Base-by-base conservation (phyloP, 2,113 vertebrate genomes). In the Oceanites oceanicus region DNA sequence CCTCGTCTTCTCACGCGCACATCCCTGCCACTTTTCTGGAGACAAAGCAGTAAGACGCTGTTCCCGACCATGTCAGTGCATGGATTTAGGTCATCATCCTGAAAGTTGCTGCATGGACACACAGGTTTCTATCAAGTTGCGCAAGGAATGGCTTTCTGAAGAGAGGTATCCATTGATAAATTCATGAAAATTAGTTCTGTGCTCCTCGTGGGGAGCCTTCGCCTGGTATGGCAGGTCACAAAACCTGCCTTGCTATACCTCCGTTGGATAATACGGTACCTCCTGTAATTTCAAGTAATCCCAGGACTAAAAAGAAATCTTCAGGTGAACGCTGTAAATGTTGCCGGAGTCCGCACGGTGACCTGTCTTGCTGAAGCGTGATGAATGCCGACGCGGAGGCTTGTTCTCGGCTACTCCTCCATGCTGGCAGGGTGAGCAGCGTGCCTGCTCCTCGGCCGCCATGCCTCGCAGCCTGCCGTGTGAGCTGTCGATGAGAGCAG, bases 321-420 rank as follows among this genome's bases (percentile, higher is more conserved):
- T 67, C 7, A 25, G 8, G 23, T 72, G 58, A 38, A 25, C 0
- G 4, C 73, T 26, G 66, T 38, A 36, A 50, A 19, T 0, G 3
- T 30, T 53, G 30, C 47, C 76, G 73, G 87, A 15, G 11, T 29
- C 25, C 1, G 1, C 40, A 3, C 0, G 1, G 50, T 25, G 42
- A 27, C 50, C 47, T 58, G 65, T 26, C 68, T 36, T 40, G 52
- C 52, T 52, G 52, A 56, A 44, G 29, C 1, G 29, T 9, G 56
- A 52, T 29, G 40, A 42, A 40, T 2, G 8, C 34, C 4, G 1
- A 14, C 30, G 6, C 0, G 13, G 25, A 34, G 72, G 44, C 77
- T 88, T 34, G 26, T 29, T 65, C 49, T 42, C 0, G 0, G 5
- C 49, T 42, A 5, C 27, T 44, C 5, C 29, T 55, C 29, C 5